phyloP scores from a whole-genome alignment of 2,888 invertebrate genomes.

The Timema cristinae region DNA sequence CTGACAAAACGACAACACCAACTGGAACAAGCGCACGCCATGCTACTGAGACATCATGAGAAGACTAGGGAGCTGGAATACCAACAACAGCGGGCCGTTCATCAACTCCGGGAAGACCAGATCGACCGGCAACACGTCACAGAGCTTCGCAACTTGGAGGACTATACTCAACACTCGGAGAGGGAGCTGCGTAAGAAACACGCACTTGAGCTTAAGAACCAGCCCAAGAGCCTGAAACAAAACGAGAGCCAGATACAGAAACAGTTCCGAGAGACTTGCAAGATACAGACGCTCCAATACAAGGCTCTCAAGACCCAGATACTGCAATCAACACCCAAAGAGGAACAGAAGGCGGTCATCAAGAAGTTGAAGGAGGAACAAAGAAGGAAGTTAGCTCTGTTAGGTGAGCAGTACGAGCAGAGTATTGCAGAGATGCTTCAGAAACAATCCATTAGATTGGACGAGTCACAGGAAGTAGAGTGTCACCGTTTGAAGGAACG shows the following conservation, averaged over 20 bases:
- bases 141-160: constrained; percentile 90
- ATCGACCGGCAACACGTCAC: constrained; percentile 88
- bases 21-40: constrained; percentile 89
- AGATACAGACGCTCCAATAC: constrained; percentile 98
- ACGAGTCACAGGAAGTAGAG: constrained; percentile 68
- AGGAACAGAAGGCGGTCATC: constrained; percentile 93
- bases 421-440: constrained; percentile 99
- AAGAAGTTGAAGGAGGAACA: constrained; percentile 98
- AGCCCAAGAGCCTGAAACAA: constrained; percentile 98
- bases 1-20: constrained; percentile 92
- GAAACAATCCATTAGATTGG: constrained; percentile 72
- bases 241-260: constrained; percentile 98
- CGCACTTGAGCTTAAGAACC: constrained; percentile 93
- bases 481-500: constrained; percentile 80
- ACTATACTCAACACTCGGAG: constrained; percentile 93
- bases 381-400: constrained; percentile 87
- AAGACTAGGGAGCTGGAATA: constrained; percentile 95
- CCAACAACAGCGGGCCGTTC: constrained; percentile 91
- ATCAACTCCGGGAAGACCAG: constrained; percentile 84
- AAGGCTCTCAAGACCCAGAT: constrained; percentile 97
- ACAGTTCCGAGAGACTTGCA: constrained; percentile 98
- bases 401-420: constrained; percentile 98
- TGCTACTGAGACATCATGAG: constrained; percentile 94
- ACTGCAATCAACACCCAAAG: constrained; percentile 88
- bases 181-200: constrained; percentile 95